These are phyloP conservation scores for Platycheirus rosarum DNA, from an alignment of 2,888 invertebrate species.

Conservation along the genomic window DNA sequence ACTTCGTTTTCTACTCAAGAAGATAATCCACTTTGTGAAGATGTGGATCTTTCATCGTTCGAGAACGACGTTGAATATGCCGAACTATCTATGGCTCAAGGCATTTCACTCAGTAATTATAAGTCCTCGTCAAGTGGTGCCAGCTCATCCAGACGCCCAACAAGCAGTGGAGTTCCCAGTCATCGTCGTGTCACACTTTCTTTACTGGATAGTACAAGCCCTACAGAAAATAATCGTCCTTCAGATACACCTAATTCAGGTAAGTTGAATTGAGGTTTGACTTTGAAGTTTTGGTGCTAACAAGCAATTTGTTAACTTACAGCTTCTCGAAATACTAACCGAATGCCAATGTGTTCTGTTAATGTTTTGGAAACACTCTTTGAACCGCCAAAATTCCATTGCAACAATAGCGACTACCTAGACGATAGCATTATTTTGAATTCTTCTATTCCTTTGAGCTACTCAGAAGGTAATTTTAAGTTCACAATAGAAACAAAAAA, in stretches of 20 bases:
- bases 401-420: constrained; percentile 51
- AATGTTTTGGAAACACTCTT: constrained; percentile 75
- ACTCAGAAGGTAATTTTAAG: constrained; percentile 68
- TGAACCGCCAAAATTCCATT: constrained; percentile 75
- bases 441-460: constrained; percentile 61
- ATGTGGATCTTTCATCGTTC: constrained; percentile 92
- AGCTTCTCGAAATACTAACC: constrained; percentile 38
- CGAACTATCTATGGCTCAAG: constrained; percentile 84
- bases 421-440: constrained; percentile 66
- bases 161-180: constrained; percentile 16
- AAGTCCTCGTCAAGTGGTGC: constrained; percentile 39
- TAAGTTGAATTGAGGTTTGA: neutral
- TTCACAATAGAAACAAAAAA: constrained; percentile 10
- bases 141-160: constrained; percentile 41
- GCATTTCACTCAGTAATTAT: constrained; percentile 76
- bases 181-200: constrained; percentile 48
- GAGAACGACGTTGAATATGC: constrained; percentile 88
- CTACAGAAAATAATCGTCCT: constrained; percentile 47
- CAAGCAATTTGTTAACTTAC: neutral
- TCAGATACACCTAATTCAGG: constrained; percentile 32
- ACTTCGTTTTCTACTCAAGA: constrained; percentile 47
- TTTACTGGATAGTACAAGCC: constrained; percentile 55
- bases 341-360: constrained; percentile 73
- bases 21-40: constrained; percentile 78
- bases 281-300: neutral